Conservation (phyloP, 2,113 vertebrate genomes). For the Anguilla japonica region DNA sequence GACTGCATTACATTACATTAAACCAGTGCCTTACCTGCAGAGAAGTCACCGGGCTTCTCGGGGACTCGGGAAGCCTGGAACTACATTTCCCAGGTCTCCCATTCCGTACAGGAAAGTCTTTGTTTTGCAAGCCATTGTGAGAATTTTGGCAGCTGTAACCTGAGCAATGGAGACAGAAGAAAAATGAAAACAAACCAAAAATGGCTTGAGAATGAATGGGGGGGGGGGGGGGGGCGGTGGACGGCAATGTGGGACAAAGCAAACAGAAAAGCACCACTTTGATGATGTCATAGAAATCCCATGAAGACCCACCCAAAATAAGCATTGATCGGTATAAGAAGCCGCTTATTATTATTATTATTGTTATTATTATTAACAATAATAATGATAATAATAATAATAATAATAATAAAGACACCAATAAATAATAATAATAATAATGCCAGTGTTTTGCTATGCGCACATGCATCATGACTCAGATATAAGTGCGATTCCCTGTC, state of each 20-base stretch:
- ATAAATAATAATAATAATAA: not conserved
- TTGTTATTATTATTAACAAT: not conserved
- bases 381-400: not conserved
- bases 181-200: slow-evolving; percentile 10
- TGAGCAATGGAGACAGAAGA: slow-evolving; percentile 49
- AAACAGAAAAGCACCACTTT: not conserved
- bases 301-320: not conserved
- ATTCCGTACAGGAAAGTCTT: slow-evolving; percentile 40
- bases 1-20: not conserved
- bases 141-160: slow-evolving; percentile 65
- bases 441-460: not conserved
- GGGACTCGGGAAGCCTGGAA: slow-evolving; percentile 26
- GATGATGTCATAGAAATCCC: not conserved
- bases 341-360: no score
- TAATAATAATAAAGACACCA: not conserved
- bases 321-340: not conserved
- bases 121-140: slow-evolving; percentile 47
- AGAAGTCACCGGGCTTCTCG: not conserved
- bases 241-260: not conserved
- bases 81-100: slow-evolving; percentile 39
- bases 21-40: not conserved
- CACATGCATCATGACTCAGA: not conserved
- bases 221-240: no score
- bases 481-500: not conserved
- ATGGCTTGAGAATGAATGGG: not conserved